phyloP scores from a whole-genome alignment of 1,140 invertebrate genomes.

The Acromyrmex echinatior region DNA sequence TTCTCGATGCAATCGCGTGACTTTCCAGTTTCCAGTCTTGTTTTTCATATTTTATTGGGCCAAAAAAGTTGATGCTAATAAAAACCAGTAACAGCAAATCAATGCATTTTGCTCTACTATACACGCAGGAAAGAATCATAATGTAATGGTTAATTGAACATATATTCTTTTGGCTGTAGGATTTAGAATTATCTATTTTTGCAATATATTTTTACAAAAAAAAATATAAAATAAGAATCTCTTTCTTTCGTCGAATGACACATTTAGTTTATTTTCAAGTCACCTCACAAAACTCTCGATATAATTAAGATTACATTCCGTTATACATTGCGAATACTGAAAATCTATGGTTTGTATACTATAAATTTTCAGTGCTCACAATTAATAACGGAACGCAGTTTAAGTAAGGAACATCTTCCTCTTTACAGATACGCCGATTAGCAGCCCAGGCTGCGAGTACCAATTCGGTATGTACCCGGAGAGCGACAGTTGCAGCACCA shows the following conservation, averaged over 20 bases:
- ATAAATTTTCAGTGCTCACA: background rate
- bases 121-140: background rate
- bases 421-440: conserved; percentile 91
- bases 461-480: conserved; percentile 96
- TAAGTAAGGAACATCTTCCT: background rate
- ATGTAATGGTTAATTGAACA: background rate
- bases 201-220: background rate
- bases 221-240: background rate
- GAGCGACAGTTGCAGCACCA: conserved; percentile 92
- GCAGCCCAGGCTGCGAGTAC: conserved; percentile 94
- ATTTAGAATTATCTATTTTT: background rate
- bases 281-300: background rate
- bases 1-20: background rate
- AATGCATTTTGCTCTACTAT: background rate
- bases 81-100: background rate
- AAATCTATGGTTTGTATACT: too few species aligned
- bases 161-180: background rate
- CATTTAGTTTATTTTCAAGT: background rate
- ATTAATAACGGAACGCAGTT: background rate
- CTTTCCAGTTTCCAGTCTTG: conserved; percentile 22
- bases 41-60: background rate
- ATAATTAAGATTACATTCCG: too few species aligned
- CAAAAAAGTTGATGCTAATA: background rate
- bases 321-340: too few species aligned
- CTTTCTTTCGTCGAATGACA: background rate